A percentile compares a stretch with the other conserved stretches of the same genome.
These are phyloP conservation scores for Leptopilina syphax DNA, from an alignment of 2,888 invertebrate species.

Conservation along the genomic window DNA sequence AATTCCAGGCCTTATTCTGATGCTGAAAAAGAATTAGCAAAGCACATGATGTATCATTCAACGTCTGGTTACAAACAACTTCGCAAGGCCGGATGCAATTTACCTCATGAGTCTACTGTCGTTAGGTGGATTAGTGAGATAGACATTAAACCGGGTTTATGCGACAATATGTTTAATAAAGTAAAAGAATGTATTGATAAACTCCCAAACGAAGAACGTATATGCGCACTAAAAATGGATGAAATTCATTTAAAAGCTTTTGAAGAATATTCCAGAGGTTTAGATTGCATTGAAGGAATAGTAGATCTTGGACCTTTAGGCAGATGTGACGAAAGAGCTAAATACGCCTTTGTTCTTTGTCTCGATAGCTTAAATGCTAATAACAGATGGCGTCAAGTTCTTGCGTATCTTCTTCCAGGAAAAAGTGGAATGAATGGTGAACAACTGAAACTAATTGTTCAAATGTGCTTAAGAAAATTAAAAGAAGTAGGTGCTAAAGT, in stretches of 20 bases:
- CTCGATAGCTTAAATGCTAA: slow-evolving; percentile 48
- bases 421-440: no score
- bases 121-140: slow-evolving; percentile 50
- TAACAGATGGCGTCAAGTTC: no score
- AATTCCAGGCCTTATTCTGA: background rate
- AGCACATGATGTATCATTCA: background rate
- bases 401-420: no score
- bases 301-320: slow-evolving; percentile 46
- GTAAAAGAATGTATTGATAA: slow-evolving; percentile 20
- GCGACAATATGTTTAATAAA: slow-evolving; percentile 36
- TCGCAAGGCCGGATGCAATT: slow-evolving; percentile 46
- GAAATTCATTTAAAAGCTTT: slow-evolving; percentile 45
- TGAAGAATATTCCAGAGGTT: slow-evolving; percentile 42
- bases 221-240: slow-evolving; percentile 46
- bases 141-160: slow-evolving; percentile 49
- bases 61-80: background rate
- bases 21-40: background rate
- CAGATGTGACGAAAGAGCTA: slow-evolving; percentile 41
- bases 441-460: no score
- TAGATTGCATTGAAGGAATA: slow-evolving; percentile 49
- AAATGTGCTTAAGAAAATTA: no score
- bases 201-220: slow-evolving; percentile 36
- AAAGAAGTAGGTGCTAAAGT: no score
- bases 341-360: slow-evolving; percentile 46
- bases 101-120: slow-evolving; percentile 48